These are phyloP conservation scores for Monochamus alternatus DNA, from an alignment of 2,888 invertebrate genomes.

Conservation along the genomic window DNA sequence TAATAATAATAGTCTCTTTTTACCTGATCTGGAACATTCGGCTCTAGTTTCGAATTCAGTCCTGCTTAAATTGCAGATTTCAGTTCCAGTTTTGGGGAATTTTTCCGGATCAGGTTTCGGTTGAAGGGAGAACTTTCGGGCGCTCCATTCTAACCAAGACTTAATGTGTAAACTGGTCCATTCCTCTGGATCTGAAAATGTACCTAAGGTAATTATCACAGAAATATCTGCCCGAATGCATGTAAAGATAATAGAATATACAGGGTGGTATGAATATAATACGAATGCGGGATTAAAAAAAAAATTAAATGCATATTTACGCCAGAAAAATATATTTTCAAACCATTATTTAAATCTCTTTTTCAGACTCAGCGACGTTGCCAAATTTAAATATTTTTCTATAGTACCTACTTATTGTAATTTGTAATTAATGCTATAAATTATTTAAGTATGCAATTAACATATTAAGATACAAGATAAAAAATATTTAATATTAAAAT, in stretches of 20 bases:
- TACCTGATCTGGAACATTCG: conserved; percentile 70
- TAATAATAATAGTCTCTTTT: conserved; percentile 12
- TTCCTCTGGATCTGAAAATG: conserved; percentile 75
- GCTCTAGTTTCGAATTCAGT: conserved; percentile 76
- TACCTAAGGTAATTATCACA: neutral
- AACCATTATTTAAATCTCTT: too few relatives aligned
- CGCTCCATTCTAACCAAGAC: conserved; percentile 78
- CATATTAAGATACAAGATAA: too few relatives aligned
- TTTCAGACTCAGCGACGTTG: too few relatives aligned
- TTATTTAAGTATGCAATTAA: too few relatives aligned
- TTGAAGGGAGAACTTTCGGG: conserved; percentile 75
- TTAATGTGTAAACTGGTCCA: conserved; percentile 76
- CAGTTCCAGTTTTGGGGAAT: conserved; percentile 75
- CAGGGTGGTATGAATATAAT: too few relatives aligned
- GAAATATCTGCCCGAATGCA: neutral
- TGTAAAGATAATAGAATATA: neutral
- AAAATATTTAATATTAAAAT: too few relatives aligned
- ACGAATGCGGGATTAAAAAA: too few relatives aligned
- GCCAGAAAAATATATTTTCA: too few relatives aligned
- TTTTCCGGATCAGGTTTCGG: conserved; percentile 72
- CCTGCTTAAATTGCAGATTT: conserved; percentile 76
- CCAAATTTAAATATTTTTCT: too few relatives aligned
- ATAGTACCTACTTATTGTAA: too few relatives aligned
- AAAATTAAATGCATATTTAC: too few relatives aligned
- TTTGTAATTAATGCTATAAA: too few relatives aligned